These are phyloP conservation scores for Agriopis leucophaearia DNA, from an alignment of 2,888 invertebrate species.

Conservation along the genomic window DNA sequence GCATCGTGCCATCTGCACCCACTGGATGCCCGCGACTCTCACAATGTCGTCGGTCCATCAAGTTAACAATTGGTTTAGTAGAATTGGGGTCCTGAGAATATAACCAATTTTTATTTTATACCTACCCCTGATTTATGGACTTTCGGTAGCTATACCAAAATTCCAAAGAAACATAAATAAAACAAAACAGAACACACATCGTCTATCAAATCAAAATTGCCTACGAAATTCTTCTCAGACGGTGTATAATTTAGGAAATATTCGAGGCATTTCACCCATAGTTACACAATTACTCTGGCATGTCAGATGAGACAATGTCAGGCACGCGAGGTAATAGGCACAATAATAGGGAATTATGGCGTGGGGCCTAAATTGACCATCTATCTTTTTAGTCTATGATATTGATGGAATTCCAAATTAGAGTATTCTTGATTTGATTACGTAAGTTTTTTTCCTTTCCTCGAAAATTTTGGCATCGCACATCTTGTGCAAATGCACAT, in stretches of 20 bases:
- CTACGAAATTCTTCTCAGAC: slow-evolving; percentile 52
- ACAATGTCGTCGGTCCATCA: no score
- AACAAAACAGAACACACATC: slow-evolving; percentile 6
- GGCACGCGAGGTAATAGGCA: slow-evolving; percentile 40
- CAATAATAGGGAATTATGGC: slow-evolving; percentile 15
- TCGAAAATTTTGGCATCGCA: no score
- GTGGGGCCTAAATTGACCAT: slow-evolving; percentile 8
- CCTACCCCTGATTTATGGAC: neutral
- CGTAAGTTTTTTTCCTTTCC: no score
- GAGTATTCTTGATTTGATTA: no score
- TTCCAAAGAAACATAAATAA: slow-evolving; percentile 3
- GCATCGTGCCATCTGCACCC: no score
- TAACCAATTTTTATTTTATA: neutral
- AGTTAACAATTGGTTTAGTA: no score
- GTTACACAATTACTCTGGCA: slow-evolving; percentile 61
- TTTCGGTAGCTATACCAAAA: slow-evolving; percentile 1
- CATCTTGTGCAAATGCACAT: no score
- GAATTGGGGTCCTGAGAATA: no score
- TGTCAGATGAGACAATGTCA: slow-evolving; percentile 49
- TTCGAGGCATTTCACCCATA: slow-evolving; percentile 58
- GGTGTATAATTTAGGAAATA: slow-evolving; percentile 64
- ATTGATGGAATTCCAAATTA: slow-evolving; percentile 10
- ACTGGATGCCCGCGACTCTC: no score
- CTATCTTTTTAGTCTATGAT: slow-evolving; percentile 22
- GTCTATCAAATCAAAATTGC: slow-evolving; percentile 46